Conservation (phyloP, 1,140 invertebrate species). For the Drosophila baimaii region DNA sequence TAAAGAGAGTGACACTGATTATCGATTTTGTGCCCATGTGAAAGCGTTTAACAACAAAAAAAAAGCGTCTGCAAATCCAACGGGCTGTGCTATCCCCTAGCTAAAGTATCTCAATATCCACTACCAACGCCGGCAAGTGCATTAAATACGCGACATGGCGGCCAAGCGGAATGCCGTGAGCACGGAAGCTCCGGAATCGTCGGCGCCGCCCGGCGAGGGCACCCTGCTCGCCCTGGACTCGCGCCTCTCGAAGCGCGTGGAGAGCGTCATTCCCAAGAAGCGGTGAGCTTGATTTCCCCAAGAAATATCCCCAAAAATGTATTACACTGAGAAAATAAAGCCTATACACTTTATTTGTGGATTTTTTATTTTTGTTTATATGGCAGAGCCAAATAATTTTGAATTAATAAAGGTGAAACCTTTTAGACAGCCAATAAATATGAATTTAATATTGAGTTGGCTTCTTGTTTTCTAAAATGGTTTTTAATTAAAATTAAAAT, state of each 20-base stretch:
- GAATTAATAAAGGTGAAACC: background rate
- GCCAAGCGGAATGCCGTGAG: constrained; percentile 64
- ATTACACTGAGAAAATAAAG: background rate
- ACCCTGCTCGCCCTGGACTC: constrained; percentile 63
- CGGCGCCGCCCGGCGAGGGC: constrained; percentile 42
- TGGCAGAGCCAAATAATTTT: background rate
- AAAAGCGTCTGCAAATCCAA: constrained; percentile 3
- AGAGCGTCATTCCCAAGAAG: constrained; percentile 78
- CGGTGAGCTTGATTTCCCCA: constrained; percentile 53
- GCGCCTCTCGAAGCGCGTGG: constrained; percentile 66
- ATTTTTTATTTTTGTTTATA: background rate
- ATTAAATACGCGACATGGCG: constrained; percentile 40
- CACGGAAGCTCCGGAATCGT: constrained; percentile 57
- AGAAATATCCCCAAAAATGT: background rate
- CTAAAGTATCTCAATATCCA: constrained; percentile 4
- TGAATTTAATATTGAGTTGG: no score
- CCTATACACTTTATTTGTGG: background rate
- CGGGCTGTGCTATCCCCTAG: constrained; percentile 46
- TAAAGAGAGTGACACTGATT: constrained; percentile 31
- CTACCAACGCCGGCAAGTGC: constrained; percentile 1
- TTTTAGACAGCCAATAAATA: background rate
- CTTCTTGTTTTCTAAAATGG: no score
- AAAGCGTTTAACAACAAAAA: constrained; percentile 1
- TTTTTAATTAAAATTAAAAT: no score
- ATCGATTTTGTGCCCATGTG: constrained; percentile 56